Base-by-base conservation (phyloP, 2,888 invertebrate genomes). In the Deroplatys truncata region DNA sequence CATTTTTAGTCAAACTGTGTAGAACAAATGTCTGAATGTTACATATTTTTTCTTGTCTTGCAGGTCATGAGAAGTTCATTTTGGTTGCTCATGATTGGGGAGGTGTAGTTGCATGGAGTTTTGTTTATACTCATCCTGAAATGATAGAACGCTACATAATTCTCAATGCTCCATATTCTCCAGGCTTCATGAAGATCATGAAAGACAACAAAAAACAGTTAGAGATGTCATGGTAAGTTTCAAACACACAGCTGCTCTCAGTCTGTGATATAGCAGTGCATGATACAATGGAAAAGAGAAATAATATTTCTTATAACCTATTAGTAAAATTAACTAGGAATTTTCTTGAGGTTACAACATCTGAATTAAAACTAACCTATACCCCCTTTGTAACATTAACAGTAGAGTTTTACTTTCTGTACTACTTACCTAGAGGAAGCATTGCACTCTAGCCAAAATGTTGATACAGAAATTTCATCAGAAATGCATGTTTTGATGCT, bases 51-150 rank as follows among this genome's bases (percentile, higher is more conserved):
- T 25, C 5, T 1, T 72, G 20, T 84, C 16, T 88, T 93, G 13
- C 92, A 95, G 95, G 95, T 89, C 93, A 94, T 31, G 93, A 94
- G 86, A 94, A 94, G 91, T 94, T 94, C 91, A 94, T 95, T 85
- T 92, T 96, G 16, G 94, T 96, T 3, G 94, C 94, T 0, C 96
- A 96, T 93, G 96, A 96, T 92, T 96, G 96, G 96, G 97, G 97
- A 90, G 96, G 95, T 88, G 91, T 94, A 16, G 92, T 96, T 2
- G 95, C 95, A 0, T 95, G 95, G 94, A 92, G 92, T 82, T 94
- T 96, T 92, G 94, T 95, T 0, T 93, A 94, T 84, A 91, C 92
- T 2, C 93, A 96, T 92, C 95, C 96, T 0, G 94, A 96, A 2
- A 92, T 94, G 90, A 92, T 96, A 83, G 95, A 94, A 20, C 93